Evolutionary conservation across 2,797 vertebrate genomes (phyloP), one percentile per base, ranked within the genome.

Genomic region (Myotis findleyi): DNA sequence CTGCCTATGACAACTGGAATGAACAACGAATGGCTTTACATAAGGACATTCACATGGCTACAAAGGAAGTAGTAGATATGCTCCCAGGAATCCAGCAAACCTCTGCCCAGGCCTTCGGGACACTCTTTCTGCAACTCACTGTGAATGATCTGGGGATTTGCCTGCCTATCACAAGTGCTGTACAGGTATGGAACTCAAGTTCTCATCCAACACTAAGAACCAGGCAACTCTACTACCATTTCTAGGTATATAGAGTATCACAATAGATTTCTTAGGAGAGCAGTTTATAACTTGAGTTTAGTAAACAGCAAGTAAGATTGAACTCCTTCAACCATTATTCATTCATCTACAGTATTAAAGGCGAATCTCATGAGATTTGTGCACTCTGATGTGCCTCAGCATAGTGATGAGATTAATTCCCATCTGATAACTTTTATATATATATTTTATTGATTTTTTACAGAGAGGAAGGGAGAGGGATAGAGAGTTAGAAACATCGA

Each of bases 1-100:
- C 99, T 7, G 99, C 99, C 0, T 99, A 99, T 72, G 99, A 99
- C 98, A 99, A 99, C 97, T 99, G 99, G 99, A 99, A 99, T 33
- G 99, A 99, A 92, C 99, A 99, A 98, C 98, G 99, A 38, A 86
- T 99, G 99, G 99, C 99, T 79, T 99, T 99, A 64, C 99, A 99
- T 98, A 99, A 99, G 66, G 99, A 99, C 97, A 99, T 99, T 97
- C 99, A 99, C 89, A 98, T 99, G 99, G 99, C 99, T 96, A 99
- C 99, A 1, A 99, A 99, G 96, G 99, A 99, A 97, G 99, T 99
- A 95, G 99, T 99, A 89, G 99, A 99, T 96, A 99, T 99, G 98
- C 98, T 99, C 83, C 99, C 99, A 12, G 99, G 99, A 68, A 99
- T 99, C 98, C 99, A 99, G 49, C 99, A 99, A 97, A 99, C 99